Evolutionary conservation across 2,113 vertebrate genomes (phyloP), one percentile per base, ranked within the genome.

Genomic region (Centrocercus urophasianus): DNA sequence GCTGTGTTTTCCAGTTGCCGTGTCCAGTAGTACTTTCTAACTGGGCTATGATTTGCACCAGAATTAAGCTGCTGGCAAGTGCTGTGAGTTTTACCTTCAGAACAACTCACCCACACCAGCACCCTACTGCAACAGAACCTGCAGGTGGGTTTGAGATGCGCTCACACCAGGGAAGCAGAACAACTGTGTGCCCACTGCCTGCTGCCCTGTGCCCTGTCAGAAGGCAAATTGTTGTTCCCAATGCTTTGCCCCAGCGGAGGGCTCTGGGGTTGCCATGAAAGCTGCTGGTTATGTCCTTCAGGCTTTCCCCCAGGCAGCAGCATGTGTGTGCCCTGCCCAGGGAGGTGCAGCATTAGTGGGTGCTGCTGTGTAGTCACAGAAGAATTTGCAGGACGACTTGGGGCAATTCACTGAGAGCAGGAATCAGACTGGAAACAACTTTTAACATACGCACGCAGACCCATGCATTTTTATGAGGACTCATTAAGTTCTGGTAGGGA

Each of bases 11-110:
- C n/a, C 80, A 95, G 94, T 74, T 66, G 69, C 75, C 74, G 30
- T 48, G 82, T 88, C 82, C 75, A 81, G 56, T 92, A 87, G 85
- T 91, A 92, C 38, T 36, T 93, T 95, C 88, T 90, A 43, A 89
- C 69, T 71, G 88, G 79, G 52, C 76, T 83, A 17, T 91, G 76
- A 91, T 93, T 83, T 92, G 75, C 3, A 2, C 43, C 76, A 63
- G 65, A 86, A 72, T 38, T 50, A 77, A 93, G 69, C 36, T 78
- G 52, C 75, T 81, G 76, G 72, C 72, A 89, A 74, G n/a, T 74
- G 67, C 32, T 61, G 91, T 94, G 79, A 32, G 56, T 86, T 86
- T 90, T 60, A 64, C 72, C 67, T 75, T 59, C 63, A 59, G 64
- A 14, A 25, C 36, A 67, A 40, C 42, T 77, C 45, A 20, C 69